A percentile compares a stretch with the other conserved stretches of the same genome.
Evolutionary conservation across 2,888 invertebrate genomes (phyloP).

Genomic region (Calameuta idolon): DNA sequence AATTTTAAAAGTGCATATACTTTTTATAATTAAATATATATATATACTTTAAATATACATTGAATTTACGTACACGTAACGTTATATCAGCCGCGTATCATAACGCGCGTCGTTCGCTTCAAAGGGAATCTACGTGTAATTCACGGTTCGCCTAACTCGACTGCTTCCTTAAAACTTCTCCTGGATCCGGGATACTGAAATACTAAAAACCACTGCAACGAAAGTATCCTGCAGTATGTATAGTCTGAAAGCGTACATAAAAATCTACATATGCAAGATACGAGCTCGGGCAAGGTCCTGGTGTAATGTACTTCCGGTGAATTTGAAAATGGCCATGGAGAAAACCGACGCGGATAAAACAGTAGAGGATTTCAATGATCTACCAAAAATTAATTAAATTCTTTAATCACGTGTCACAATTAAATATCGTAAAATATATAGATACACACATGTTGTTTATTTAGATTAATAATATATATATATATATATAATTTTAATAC

Average conservation of each 20-base stretch:
- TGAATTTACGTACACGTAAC: neutral
- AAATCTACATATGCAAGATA: neutral
- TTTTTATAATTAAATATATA: neutral
- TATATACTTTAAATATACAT: neutral
- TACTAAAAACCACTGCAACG: neutral
- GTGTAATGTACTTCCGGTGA: slow-evolving; percentile 24
- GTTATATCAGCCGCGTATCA: neutral
- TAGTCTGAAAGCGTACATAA: neutral
- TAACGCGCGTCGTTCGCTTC: neutral
- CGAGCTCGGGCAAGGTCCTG: slow-evolving; percentile 19
- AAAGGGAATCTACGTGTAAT: neutral
- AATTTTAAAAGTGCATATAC: neutral
- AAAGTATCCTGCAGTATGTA: neutral
- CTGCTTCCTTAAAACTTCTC: neutral
- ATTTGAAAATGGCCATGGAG: neutral
- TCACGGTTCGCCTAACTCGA: neutral
- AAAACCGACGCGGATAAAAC: neutral
- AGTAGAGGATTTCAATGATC: neutral
- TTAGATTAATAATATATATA: neutral
- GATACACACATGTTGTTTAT: neutral
- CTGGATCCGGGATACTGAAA: neutral
- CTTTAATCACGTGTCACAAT: neutral
- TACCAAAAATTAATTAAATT: neutral
- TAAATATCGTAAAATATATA: too few species aligned
- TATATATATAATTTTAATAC: too few species aligned